A percentile compares a stretch with the other conserved stretches of the same genome.
phyloP scores from a whole-genome alignment of 2,888 invertebrate species.

The Nephrotoma guestfalica region DNA sequence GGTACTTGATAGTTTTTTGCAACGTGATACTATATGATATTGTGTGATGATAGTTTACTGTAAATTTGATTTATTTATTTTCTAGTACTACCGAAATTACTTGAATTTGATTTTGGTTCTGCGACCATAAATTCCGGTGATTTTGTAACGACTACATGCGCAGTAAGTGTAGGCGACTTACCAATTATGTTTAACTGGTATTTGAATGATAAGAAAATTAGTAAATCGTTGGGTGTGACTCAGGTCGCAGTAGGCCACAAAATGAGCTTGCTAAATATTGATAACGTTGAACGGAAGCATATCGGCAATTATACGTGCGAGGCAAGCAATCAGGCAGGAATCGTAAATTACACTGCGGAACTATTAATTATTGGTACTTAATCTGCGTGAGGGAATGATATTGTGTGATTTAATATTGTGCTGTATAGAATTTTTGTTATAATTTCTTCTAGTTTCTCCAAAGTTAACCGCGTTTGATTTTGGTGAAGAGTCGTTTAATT shows the following conservation, averaged over 20 bases:
- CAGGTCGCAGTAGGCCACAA: slow-evolving; percentile 37
- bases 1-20: slow-evolving; percentile 34
- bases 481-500: slow-evolving; percentile 42
- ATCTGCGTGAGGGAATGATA: slow-evolving; percentile 44
- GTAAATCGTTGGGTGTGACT: slow-evolving; percentile 29
- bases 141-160: slow-evolving; percentile 44
- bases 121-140: slow-evolving; percentile 51
- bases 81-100: slow-evolving; percentile 32
- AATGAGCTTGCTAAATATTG: slow-evolving; percentile 46
- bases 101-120: slow-evolving; percentile 37
- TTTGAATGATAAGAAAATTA: slow-evolving; percentile 35
- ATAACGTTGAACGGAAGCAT: slow-evolving; percentile 43
- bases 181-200: slow-evolving; percentile 51
- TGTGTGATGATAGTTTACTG: neutral
- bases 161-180: slow-evolving; percentile 51
- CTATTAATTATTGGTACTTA: slow-evolving; percentile 49
- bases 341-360: slow-evolving; percentile 35
- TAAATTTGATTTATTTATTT: slow-evolving; percentile 4
- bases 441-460: slow-evolving; percentile 46
- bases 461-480: slow-evolving; percentile 62
- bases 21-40: neutral
- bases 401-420: neutral
- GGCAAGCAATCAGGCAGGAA: slow-evolving; percentile 42
- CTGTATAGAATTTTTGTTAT: neutral
- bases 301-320: slow-evolving; percentile 45